Percentiles rank a stretch among this genome's conserved stretches.
These are phyloP conservation scores for Acanthaster planci DNA, from an alignment of 35 echinoderm and acorn worm species.

Conservation along the genomic window DNA sequence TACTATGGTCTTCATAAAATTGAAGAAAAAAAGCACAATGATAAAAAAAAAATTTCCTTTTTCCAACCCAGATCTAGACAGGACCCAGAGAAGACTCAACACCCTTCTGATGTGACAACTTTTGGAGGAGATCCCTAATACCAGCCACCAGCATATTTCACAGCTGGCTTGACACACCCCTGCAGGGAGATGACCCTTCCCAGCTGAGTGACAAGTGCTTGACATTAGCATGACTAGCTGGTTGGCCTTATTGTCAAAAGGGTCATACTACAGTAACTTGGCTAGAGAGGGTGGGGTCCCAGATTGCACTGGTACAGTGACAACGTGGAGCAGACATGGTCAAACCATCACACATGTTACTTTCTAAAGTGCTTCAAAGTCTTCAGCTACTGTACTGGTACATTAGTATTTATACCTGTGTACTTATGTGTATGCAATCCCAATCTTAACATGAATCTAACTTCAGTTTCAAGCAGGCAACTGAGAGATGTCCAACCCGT, in stretches of 20 bases:
- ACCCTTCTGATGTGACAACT: background rate
- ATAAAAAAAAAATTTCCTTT: background rate
- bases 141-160: background rate
- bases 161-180: constrained; percentile 20
- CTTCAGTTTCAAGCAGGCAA: too few species aligned
- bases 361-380: constrained; percentile 4
- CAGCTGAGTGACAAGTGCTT: constrained; percentile 20
- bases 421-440: too few species aligned
- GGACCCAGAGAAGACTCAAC: too few species aligned
- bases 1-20: too few species aligned
- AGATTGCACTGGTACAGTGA: constrained; percentile 13
- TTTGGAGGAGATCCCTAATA: background rate
- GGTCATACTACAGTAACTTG: constrained; percentile 20
- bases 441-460: too few species aligned
- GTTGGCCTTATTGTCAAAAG: background rate
- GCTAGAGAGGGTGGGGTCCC: background rate
- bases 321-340: background rate
- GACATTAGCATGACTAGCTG: constrained; percentile 23
- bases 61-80: background rate
- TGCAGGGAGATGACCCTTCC: background rate
- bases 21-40: background rate
- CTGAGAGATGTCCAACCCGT: too few species aligned
- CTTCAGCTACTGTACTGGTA: too few species aligned
- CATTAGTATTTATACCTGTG: too few species aligned
- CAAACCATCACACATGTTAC: too few species aligned